Conservation (phyloP, 2,113 vertebrate genomes). For the Gymnogyps californianus region DNA sequence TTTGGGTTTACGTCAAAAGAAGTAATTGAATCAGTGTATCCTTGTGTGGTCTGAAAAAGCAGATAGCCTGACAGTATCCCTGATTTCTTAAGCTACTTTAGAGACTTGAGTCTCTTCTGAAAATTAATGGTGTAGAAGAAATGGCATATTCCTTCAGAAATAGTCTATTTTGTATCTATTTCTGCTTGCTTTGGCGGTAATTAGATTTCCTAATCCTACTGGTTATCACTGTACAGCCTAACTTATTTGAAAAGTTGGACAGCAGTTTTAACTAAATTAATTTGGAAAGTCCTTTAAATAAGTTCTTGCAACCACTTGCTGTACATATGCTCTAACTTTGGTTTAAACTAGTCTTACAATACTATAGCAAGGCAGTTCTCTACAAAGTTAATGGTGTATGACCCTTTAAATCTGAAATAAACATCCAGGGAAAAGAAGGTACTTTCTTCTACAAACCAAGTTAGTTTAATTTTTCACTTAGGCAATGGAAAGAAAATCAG, state of each 20-base stretch:
- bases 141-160: not conserved
- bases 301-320: not conserved
- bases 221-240: not conserved
- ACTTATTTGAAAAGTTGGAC: not conserved
- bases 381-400: not conserved
- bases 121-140: not conserved
- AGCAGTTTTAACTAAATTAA: not conserved
- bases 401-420: not conserved
- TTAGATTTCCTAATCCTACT: not conserved
- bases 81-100: not conserved
- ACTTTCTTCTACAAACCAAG: not conserved
- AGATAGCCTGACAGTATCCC: not conserved
- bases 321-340: not conserved
- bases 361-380: not conserved
- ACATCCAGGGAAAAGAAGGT: not conserved
- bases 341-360: not conserved
- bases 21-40: not conserved
- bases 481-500: not conserved
- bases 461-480: not conserved
- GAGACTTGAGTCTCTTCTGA: not conserved
- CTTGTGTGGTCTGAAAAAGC: not conserved
- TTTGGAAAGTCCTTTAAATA: not conserved
- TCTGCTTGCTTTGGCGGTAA: not conserved
- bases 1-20: not conserved
- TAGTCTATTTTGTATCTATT: not conserved